Base-by-base conservation (phyloP, 2,113 vertebrate species). In the Buteo buteo region DNA sequence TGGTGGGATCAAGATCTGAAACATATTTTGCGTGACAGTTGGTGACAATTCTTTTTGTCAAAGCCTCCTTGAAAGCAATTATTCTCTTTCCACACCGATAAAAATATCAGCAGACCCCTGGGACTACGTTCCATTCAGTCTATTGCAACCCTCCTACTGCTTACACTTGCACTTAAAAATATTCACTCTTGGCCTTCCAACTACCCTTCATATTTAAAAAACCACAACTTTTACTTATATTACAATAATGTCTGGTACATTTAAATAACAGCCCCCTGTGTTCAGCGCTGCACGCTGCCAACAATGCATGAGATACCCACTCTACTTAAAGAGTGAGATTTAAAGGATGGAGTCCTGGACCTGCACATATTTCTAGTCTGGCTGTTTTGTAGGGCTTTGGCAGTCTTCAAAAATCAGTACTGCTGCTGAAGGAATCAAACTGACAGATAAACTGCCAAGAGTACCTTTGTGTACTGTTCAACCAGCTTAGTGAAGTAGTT, bases 401-500 rank as follows among this genome's bases (percentile, higher is more conserved):
- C 6, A 72, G 26, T 19, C 42, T 47, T 38, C 16, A 34, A n/a
- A 73, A 58, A 14, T 1, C 45, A 36, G 13, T 11, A 9, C 13
- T 26, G 67, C 40, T 22, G 49, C 4, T 11, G n/a, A 47, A 69
- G 42, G 40, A 26, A 67, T 12, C 64, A 25, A 13, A 11, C 2
- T 17, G 64, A 25, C 28, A 40, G 38, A 11, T 13, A 15, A 55
- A 49, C 7, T 24, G 54, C 40, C 28, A 18, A 8, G 22, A 31
- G 38, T 97, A 99, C 99, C 99, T 99, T 99, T 10, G 99, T 99
- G 92, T 99, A 99, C 97, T 99, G 99, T 24, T 99, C 99, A 72
- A 99, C 99, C 96, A 99, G 98, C 96, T 99, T 99, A 29, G 99
- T 99, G 96, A 99, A 99, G 96, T 99, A 99, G 97, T 99, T 99